Evolutionary conservation across 2,113 vertebrate species (phyloP).

Genomic region (Centropus unirufus): DNA sequence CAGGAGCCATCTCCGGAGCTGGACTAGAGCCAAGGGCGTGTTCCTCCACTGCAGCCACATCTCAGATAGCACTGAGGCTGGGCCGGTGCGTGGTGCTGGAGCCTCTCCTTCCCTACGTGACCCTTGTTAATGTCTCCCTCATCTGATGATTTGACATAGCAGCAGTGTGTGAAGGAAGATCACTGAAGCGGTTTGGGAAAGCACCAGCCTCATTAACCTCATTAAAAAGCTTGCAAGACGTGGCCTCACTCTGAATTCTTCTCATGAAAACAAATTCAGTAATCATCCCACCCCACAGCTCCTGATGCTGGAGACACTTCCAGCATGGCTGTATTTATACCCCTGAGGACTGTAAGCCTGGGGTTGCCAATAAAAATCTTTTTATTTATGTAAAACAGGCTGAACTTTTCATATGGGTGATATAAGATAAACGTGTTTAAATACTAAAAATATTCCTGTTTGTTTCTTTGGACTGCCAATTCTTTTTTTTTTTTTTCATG

Average conservation of each 20-base stretch:
- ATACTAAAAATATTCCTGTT: neutral
- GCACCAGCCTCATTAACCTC: neutral
- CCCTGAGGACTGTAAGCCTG: neutral
- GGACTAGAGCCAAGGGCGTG: neutral
- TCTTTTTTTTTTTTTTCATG: neutral
- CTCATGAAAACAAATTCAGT: neutral
- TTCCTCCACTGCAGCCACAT: fast-evolving
- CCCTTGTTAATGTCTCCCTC: neutral
- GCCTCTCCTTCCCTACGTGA: neutral
- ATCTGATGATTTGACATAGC: neutral
- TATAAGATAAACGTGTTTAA: neutral
- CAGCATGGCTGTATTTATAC: neutral
- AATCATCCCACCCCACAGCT: neutral
- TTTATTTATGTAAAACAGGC: neutral
- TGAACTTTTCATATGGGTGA: neutral
- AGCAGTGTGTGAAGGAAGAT: neutral
- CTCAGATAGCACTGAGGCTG: fast-evolving
- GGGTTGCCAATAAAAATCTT: neutral
- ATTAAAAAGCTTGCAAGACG: neutral
- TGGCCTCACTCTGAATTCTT: neutral
- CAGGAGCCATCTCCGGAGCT: neutral
- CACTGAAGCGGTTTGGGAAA: neutral
- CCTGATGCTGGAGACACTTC: neutral
- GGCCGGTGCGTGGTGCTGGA: neutral
- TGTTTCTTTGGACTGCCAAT: neutral